phyloP scores from a whole-genome alignment of 2,888 invertebrate species.

The Ichneumon xanthorius region DNA sequence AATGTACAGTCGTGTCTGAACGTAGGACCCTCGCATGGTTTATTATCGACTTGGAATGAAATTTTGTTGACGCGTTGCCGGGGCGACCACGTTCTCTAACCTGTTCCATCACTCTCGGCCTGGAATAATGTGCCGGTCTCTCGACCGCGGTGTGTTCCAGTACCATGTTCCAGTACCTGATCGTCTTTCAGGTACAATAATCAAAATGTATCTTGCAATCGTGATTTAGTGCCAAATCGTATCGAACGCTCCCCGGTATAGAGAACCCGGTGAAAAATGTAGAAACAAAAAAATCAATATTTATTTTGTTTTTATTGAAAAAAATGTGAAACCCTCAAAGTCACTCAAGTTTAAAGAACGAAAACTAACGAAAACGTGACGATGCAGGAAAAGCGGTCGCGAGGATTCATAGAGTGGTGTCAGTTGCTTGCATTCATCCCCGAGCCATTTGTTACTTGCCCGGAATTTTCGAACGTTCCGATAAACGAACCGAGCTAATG shows the following conservation, averaged over 20 bases:
- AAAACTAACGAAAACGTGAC: slow-evolving; percentile 22
- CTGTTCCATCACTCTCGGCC: slow-evolving; percentile 71
- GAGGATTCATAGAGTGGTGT: slow-evolving; percentile 44
- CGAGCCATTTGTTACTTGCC: background rate
- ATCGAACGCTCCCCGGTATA: background rate
- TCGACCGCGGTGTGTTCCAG: slow-evolving; percentile 69
- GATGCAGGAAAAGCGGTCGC: slow-evolving; percentile 28
- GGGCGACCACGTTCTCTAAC: slow-evolving; percentile 76
- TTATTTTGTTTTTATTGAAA: background rate
- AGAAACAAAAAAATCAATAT: background rate
- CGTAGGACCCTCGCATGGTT: slow-evolving; percentile 52
- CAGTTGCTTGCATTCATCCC: background rate
- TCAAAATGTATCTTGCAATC: background rate
- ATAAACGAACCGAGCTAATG: slow-evolving; percentile 22
- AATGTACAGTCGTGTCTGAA: slow-evolving; percentile 50
- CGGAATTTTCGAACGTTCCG: slow-evolving; percentile 15
- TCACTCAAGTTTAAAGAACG: slow-evolving; percentile 8
- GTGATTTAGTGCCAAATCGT: background rate
- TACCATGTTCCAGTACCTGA: slow-evolving; percentile 80
- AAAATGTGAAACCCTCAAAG: slow-evolving; percentile 16
- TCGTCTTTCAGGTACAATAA: slow-evolving; percentile 78
- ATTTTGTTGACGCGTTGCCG: slow-evolving; percentile 81
- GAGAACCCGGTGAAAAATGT: background rate
- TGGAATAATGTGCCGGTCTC: slow-evolving; percentile 75
- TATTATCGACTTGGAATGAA: slow-evolving; percentile 76